A percentile compares a stretch with the other conserved stretches of the same genome.
phyloP scores from a whole-genome alignment of 2,113 vertebrate species.

The Hyperopisus bebe region DNA sequence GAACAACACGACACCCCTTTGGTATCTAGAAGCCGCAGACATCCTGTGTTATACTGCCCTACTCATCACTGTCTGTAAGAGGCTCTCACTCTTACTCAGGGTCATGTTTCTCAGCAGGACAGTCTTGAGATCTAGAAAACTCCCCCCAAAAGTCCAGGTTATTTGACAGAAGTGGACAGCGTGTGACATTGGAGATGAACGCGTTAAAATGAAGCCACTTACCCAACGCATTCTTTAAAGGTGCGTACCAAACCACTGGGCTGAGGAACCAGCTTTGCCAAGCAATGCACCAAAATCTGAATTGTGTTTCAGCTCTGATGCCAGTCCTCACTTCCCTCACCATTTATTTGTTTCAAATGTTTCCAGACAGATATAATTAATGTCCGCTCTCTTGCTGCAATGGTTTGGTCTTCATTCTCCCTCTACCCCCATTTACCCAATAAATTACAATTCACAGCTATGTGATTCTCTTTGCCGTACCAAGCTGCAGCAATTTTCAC shows the following conservation, averaged over 20 bases:
- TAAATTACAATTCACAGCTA: neutral
- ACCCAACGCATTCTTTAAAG: neutral
- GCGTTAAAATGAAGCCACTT: neutral
- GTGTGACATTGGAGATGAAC: neutral
- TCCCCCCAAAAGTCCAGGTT: neutral
- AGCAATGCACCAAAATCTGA: neutral
- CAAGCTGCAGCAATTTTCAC: neutral
- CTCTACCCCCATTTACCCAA: too few relatives aligned
- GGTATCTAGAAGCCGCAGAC: neutral
- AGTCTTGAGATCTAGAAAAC: neutral
- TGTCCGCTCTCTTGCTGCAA: neutral
- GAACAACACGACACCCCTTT: neutral
- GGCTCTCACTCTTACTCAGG: neutral
- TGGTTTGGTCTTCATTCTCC: neutral
- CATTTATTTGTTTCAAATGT: neutral
- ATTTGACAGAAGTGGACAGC: neutral
- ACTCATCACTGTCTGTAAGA: neutral
- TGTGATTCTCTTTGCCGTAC: neutral
- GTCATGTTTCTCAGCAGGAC: neutral
- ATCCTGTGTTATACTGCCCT: neutral
- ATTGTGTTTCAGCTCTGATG: neutral
- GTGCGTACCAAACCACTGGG: neutral
- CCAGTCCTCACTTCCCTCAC: neutral
- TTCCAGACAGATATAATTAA: neutral
- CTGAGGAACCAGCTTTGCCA: neutral